Evolutionary conservation across 2,797 vertebrate species (phyloP).

Genomic region (Etheostoma perlongum): DNA sequence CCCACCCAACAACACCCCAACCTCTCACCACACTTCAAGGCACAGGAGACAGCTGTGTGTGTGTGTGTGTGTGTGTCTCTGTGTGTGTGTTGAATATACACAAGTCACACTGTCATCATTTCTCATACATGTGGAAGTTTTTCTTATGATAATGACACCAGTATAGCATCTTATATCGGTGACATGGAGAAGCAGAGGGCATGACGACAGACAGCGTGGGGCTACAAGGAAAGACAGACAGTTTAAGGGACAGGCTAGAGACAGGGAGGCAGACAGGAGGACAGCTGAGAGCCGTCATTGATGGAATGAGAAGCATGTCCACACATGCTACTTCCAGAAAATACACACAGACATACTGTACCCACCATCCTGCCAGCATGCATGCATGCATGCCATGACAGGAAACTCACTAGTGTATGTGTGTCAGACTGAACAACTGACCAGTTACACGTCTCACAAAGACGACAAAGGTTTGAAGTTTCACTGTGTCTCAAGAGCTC

Average conservation of each 20-base stretch:
- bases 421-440: too few relatives aligned
- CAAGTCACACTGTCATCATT: conserved; percentile 29
- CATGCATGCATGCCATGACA: conserved; percentile 17
- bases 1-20: conserved; percentile 53
- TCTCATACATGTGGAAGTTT: conserved; percentile 12
- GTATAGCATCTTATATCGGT: background rate
- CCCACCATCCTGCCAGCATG: conserved; percentile 13
- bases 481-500: too few relatives aligned
- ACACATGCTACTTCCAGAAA: conserved; percentile 41
- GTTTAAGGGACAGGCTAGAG: conserved; percentile 8
- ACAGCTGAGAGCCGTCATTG: conserved; percentile 74
- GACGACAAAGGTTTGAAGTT: too few relatives aligned
- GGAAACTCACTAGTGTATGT: too few relatives aligned
- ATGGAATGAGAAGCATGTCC: conserved; percentile 62
- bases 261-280: conserved; percentile 49
- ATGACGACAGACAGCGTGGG: background rate
- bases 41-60: conserved; percentile 63
- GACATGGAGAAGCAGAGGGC: background rate
- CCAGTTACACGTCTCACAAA: too few relatives aligned
- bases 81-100: conserved; percentile 13
- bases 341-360: conserved; percentile 17
- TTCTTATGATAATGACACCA: background rate
- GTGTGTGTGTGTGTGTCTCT: conserved; percentile 21
- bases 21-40: conserved; percentile 53
- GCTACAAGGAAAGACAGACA: conserved; percentile 1